Percentiles rank a stretch among this genome's conserved stretches.
Evolutionary conservation across 2,113 vertebrate species (phyloP).

Genomic region (Mesocricetus auratus): DNA sequence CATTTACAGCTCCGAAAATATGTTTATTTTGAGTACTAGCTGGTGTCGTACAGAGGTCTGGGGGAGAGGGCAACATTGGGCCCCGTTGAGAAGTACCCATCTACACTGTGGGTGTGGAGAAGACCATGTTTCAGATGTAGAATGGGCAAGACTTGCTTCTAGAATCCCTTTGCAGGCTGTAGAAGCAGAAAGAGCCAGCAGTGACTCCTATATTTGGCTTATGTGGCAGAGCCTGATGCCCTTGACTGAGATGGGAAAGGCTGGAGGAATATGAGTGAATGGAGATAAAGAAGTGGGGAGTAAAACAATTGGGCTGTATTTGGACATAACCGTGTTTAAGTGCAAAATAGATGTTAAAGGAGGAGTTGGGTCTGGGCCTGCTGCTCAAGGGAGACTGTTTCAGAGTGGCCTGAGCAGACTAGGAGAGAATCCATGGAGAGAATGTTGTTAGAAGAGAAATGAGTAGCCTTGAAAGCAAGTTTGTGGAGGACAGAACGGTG

Average conservation of each 20-base stretch:
- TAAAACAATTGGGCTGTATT: background rate
- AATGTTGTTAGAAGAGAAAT: too few relatives aligned
- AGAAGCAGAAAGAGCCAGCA: background rate
- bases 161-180: background rate
- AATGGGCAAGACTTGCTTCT: background rate
- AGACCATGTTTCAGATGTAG: background rate
- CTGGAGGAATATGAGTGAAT: fast-evolving
- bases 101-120: background rate
- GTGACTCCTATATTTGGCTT: background rate
- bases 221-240: background rate
- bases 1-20: too few relatives aligned
- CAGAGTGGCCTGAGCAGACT: background rate
- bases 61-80: background rate
- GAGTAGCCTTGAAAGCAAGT: fast-evolving
- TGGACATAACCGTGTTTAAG: background rate
- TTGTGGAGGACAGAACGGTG: background rate
- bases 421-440: background rate
- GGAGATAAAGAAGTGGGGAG: background rate
- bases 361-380: background rate
- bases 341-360: background rate
- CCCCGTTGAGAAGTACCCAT: background rate
- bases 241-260: background rate
- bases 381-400: background rate
- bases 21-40: background rate
- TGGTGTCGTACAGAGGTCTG: background rate